Evolutionary conservation across 2,113 vertebrate species (phyloP).

Genomic region (Amphiprion ocellaris): DNA sequence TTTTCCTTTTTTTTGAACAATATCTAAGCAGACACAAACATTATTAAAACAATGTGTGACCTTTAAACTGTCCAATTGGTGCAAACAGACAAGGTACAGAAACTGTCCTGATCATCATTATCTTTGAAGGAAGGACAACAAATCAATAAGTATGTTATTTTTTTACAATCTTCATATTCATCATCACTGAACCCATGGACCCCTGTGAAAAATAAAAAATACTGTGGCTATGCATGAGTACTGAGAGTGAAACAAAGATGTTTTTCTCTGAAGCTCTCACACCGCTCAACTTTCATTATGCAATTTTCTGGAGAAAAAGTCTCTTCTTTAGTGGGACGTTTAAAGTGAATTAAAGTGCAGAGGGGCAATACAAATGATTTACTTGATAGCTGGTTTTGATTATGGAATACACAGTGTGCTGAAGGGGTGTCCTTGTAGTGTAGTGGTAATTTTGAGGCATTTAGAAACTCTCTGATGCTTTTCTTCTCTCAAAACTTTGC

Average conservation of each 20-base stretch:
- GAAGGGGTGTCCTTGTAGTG: conserved; percentile 12
- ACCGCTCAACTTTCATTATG: conserved; percentile 19
- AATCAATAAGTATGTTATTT: not conserved
- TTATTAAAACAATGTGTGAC: not conserved
- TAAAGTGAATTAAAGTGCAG: conserved; percentile 55
- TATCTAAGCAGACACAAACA: not conserved
- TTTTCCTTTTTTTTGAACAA: not conserved
- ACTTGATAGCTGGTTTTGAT: conserved; percentile 54
- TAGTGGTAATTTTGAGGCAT: conserved; percentile 40
- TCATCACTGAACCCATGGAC: not conserved
- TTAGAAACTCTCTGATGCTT: conserved; percentile 30
- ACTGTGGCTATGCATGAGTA: not conserved
- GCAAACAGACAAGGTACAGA: not conserved
- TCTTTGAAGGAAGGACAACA: not conserved
- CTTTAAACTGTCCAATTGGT: conserved; percentile 2
- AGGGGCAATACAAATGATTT: conserved; percentile 45
- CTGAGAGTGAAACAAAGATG: not conserved
- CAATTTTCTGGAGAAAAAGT: conserved; percentile 14
- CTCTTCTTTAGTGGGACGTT: conserved; percentile 32
- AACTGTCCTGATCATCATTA: no score
- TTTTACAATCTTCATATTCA: not conserved
- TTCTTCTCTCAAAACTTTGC: conserved; percentile 25
- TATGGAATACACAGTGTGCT: conserved; percentile 32
- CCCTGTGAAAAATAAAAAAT: not conserved
- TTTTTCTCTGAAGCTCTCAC: conserved; percentile 21